phyloP scores from a whole-genome alignment of 2,797 vertebrate genomes.

The Pelochelys cantorii region DNA sequence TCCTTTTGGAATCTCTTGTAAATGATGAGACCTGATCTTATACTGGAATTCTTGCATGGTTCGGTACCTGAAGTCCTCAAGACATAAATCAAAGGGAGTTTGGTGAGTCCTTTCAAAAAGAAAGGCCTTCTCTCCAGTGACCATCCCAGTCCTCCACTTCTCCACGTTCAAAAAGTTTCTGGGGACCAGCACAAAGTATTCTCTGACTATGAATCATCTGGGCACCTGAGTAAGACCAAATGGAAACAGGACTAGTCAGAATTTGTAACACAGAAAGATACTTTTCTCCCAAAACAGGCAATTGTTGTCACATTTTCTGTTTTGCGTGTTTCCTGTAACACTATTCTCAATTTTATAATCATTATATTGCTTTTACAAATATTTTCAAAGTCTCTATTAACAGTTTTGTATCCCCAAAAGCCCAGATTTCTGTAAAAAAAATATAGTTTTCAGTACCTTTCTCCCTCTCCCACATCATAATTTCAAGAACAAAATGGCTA shows the following conservation, averaged over 20 bases:
- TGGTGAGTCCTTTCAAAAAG: background rate
- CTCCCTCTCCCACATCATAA: accelerated
- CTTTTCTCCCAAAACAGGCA: background rate
- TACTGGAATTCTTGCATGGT: background rate
- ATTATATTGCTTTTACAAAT: background rate
- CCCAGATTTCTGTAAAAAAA: accelerated
- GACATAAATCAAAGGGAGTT: background rate
- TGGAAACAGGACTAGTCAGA: background rate
- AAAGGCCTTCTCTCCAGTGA: background rate
- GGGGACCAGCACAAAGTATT: slow-evolving; percentile 64
- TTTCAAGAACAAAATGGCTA: background rate
- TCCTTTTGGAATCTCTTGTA: too few species aligned
- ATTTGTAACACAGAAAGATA: background rate
- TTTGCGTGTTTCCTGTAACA: background rate
- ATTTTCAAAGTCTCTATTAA: background rate
- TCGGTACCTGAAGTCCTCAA: too few species aligned
- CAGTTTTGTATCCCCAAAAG: background rate
- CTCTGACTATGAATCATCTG: slow-evolving; percentile 36
- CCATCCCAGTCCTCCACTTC: background rate
- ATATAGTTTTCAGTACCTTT: accelerated
- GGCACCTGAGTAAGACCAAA: background rate
- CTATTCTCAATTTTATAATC: background rate
- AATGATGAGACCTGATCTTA: background rate
- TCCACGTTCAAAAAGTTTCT: slow-evolving; percentile 51
- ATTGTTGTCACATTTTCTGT: background rate